Evolutionary conservation across 2,113 vertebrate species (phyloP).

Genomic region (Macaca nemestrina): DNA sequence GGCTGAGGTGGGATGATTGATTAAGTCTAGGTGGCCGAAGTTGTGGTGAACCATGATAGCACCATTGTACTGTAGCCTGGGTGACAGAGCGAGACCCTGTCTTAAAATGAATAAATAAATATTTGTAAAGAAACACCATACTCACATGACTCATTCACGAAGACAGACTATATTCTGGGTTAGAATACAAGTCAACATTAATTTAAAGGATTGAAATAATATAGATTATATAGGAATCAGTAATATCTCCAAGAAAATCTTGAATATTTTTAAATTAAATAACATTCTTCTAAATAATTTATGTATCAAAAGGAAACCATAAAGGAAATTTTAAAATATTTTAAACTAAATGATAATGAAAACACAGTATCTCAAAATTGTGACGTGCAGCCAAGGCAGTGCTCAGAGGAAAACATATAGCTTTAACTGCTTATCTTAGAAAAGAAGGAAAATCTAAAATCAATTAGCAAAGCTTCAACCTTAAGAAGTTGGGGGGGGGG

Average conservation of each 20-base stretch:
- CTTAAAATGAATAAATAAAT: too few species aligned
- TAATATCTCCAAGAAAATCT: neutral
- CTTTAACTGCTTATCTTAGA: neutral
- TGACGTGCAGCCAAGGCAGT: neutral
- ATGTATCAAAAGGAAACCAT: neutral
- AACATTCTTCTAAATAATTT: neutral
- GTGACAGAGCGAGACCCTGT: too few species aligned
- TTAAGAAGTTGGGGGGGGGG: neutral
- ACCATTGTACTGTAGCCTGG: too few species aligned
- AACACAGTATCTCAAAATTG: neutral
- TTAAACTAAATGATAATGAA: neutral
- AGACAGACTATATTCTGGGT: neutral
- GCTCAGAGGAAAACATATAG: neutral
- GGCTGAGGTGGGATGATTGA: too few species aligned
- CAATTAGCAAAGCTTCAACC: neutral
- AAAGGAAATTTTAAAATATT: neutral
- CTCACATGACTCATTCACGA: neutral
- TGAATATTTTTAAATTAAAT: slow-evolving; percentile 19
- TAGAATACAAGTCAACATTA: neutral
- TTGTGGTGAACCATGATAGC: too few species aligned
- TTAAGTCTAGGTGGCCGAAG: too few species aligned
- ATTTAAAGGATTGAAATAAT: neutral
- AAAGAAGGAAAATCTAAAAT: neutral
- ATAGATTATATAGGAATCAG: neutral
- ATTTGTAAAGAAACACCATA: neutral